Evolutionary conservation across 1,140 invertebrate genomes (phyloP), one percentile per base, ranked within the genome.

Genomic region (Triops cancriformis): DNA sequence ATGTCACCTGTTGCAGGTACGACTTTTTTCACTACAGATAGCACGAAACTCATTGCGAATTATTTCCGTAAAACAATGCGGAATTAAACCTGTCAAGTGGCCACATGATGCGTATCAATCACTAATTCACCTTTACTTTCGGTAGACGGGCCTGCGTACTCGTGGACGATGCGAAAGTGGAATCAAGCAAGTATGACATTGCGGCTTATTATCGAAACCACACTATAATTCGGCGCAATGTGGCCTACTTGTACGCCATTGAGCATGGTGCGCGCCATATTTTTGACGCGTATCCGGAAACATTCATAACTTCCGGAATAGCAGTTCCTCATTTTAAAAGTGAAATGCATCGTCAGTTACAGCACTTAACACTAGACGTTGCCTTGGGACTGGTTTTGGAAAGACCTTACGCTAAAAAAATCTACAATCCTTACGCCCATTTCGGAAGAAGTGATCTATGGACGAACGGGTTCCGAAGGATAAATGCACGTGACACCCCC

Each of bases 181-280:
- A 79, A 27, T 72, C 37, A 14, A 43, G 74, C n/a, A 27, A 74
- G 11, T 80, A 79, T 37, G 51, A 80, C 27, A 79, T 79, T 26
- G 51, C 42, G 76, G 14, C 45, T 26, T 14, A 26, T 27, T 78
- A 73, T 1, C 28, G 45, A 18, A 51, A 76, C 26, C 72, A 41
- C 10, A 64, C 72, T 2, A 75, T 73, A 31, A 64, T 73, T 18
- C 75, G 75, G 6, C 76, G 80, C 23, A 81, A 81, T 74, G 77
- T 76, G 11, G 80, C 73, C 27, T 81, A 76, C 42, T 77, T 81
- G 14, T 80, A 79, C 45, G 80, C 80, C 12, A 81, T 81, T 26
- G 80, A 81, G 41, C 80, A 81, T 42, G 80, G 80, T n/a, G 80
- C 80, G 23, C 78, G 80, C 18, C 79, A 81, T 74, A 77, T 81